Percentiles rank a stretch among this genome's conserved stretches.
Conservation (phyloP, 2,797 vertebrate genomes). For the Steatocranus sp. region DNA sequence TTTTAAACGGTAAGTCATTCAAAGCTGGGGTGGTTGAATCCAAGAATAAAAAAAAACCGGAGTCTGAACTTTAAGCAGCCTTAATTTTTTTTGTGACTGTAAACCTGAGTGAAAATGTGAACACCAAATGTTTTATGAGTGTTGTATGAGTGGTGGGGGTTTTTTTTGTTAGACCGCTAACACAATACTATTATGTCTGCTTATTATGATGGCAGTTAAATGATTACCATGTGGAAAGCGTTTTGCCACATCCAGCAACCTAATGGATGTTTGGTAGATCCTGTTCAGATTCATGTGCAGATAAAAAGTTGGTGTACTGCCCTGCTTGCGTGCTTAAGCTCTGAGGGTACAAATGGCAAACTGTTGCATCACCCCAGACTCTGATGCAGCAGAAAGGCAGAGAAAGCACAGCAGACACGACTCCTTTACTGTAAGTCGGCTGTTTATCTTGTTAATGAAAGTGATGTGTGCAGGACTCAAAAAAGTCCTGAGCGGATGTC, state of each 20-base stretch:
- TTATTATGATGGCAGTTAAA: neutral
- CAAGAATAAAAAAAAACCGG: neutral
- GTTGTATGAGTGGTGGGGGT: neutral
- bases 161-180: neutral
- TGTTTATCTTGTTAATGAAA: conserved; percentile 1
- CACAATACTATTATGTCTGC: neutral
- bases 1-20: neutral
- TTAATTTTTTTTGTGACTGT: neutral
- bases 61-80: neutral
- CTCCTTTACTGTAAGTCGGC: neutral
- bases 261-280: neutral
- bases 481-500: conserved; percentile 5
- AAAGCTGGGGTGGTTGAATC: neutral
- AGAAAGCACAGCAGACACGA: neutral
- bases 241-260: neutral
- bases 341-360: neutral
- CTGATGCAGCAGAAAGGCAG: neutral
- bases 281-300: neutral
- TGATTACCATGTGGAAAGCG: neutral
- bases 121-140: neutral
- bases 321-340: neutral
- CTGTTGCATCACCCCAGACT: conserved; percentile 13
- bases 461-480: neutral
- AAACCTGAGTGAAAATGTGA: neutral
- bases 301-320: neutral